These are phyloP conservation scores for Nibea albiflora DNA, from an alignment of 2,113 vertebrate genomes.

Conservation along the genomic window DNA sequence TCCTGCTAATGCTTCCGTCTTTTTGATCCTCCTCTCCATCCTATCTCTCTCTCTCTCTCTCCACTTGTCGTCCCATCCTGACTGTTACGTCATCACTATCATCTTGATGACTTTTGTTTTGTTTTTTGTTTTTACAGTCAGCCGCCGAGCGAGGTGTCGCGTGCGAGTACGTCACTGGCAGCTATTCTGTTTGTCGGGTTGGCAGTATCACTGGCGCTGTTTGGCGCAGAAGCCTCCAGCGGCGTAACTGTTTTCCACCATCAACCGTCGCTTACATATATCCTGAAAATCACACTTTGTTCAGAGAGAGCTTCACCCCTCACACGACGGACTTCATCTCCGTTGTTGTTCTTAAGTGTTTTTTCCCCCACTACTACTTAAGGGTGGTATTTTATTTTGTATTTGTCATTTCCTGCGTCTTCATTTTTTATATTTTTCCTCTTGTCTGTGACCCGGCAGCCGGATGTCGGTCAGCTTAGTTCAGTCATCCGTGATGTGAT, in stretches of 20 bases:
- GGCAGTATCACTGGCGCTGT: not conserved
- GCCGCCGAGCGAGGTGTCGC: conserved; percentile 1
- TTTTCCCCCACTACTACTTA: too few relatives aligned
- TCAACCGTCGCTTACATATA: conserved; percentile 9
- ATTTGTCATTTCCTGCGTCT: not conserved
- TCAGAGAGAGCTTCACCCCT: conserved; percentile 5
- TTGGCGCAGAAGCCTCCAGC: not conserved
- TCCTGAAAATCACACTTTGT: conserved; percentile 12
- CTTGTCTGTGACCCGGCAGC: not conserved
- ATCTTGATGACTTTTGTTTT: conserved; percentile 15
- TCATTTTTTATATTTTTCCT: not conserved
- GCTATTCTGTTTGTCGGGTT: not conserved
- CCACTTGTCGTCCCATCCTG: conserved; percentile 20
- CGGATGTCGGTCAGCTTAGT: conserved; percentile 13
- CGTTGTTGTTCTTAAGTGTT: not conserved
- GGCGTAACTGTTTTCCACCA: conserved; percentile 14
- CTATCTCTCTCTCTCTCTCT: conserved; percentile 2
- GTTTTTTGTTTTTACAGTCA: conserved; percentile 18
- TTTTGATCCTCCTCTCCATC: conserved; percentile 34
- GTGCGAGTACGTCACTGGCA: not conserved
- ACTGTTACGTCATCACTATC: conserved; percentile 34
- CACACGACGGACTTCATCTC: conserved; percentile 15
- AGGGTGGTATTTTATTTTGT: not conserved
- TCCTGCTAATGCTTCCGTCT: conserved; percentile 45
- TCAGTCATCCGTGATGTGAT: conserved; percentile 45